Conservation (phyloP, 2,888 invertebrate species). For the Xanthorhoe designata region DNA sequence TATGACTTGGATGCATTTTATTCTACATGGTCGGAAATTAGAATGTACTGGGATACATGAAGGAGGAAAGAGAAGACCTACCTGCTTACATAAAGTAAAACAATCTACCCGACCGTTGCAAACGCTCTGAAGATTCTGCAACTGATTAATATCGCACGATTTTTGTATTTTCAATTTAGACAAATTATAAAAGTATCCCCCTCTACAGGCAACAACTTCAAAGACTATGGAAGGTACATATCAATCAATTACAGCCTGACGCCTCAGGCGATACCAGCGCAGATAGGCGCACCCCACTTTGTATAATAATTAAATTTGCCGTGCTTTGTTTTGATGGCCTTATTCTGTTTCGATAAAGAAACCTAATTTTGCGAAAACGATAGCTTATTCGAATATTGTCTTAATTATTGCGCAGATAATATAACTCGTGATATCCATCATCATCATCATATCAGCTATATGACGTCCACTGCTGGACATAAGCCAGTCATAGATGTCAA, state of each 20-base stretch:
- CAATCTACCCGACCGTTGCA: too few relatives aligned
- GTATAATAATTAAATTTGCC: slow-evolving; percentile 34
- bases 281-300: slow-evolving; percentile 60
- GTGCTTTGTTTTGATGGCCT: slow-evolving; percentile 23
- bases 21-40: too few relatives aligned
- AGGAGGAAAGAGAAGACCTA: too few relatives aligned
- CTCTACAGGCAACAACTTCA: slow-evolving; percentile 23
- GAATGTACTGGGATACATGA: too few relatives aligned
- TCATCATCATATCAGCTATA: too few relatives aligned
- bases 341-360: slow-evolving; percentile 15
- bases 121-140: too few relatives aligned
- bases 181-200: background rate
- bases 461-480: too few relatives aligned
- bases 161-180: background rate
- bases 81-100: too few relatives aligned
- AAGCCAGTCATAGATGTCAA: too few relatives aligned
- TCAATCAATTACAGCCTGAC: slow-evolving; percentile 82
- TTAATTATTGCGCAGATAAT: background rate
- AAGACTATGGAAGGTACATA: slow-evolving; percentile 65
- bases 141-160: too few relatives aligned
- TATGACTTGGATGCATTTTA: too few relatives aligned
- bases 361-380: slow-evolving; percentile 9
- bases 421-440: too few relatives aligned
- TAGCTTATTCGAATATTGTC: background rate
- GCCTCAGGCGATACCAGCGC: slow-evolving; percentile 70